phyloP scores from a whole-genome alignment of 2,113 vertebrate genomes.

The Dendrocopos noguchii region DNA sequence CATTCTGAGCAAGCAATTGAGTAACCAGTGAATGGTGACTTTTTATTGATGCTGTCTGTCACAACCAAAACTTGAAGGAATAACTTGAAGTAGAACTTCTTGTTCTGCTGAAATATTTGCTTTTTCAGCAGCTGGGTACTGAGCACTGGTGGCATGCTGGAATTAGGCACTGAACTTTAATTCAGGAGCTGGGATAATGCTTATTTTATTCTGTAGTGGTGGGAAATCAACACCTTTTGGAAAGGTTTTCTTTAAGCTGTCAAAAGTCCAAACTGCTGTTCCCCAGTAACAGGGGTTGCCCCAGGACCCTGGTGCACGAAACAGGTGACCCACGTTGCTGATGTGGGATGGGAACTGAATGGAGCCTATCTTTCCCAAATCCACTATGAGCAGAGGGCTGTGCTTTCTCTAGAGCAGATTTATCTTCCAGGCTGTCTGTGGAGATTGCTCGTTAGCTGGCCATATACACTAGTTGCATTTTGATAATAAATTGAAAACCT shows the following conservation, averaged over 20 bases:
- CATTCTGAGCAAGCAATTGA: constrained; percentile 31
- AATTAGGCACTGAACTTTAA: background rate
- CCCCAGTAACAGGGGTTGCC: fast-evolving
- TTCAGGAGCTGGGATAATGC: background rate
- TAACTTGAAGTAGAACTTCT: background rate
- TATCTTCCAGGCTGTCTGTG: background rate
- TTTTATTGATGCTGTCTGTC: background rate
- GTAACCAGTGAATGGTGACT: constrained; percentile 1
- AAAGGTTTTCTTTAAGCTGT: background rate
- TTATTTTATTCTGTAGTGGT: background rate
- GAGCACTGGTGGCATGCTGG: background rate
- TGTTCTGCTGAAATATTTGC: background rate
- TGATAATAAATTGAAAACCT: background rate
- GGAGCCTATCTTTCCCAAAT: background rate
- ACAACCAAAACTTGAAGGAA: background rate
- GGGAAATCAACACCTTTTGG: background rate
- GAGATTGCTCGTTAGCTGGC: background rate
- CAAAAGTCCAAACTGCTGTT: background rate
- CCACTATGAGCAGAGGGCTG: background rate
- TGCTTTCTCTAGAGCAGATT: background rate
- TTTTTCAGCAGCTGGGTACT: background rate
- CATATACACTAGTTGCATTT: background rate
- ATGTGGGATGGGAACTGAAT: background rate
- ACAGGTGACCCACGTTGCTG: background rate
- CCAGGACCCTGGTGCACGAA: background rate